phyloP scores from a whole-genome alignment of 2,113 vertebrate genomes.

The Chaetops frenatus region DNA sequence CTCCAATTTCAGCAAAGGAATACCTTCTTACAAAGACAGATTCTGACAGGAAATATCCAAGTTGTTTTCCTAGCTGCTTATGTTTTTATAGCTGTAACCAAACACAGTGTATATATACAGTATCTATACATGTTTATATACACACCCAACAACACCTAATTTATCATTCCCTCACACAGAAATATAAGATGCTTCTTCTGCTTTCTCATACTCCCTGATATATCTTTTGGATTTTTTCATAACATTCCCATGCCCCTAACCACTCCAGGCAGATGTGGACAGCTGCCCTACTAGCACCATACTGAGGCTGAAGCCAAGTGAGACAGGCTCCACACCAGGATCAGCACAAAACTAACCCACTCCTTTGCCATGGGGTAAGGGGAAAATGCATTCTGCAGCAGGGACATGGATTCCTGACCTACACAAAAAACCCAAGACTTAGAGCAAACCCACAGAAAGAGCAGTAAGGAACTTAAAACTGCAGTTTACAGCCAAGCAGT shows the following conservation, averaged over 20 bases:
- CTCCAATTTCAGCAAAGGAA: neutral
- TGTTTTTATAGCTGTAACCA: neutral
- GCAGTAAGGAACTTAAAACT: neutral
- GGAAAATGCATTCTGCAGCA: neutral
- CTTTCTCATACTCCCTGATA: neutral
- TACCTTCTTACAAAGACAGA: neutral
- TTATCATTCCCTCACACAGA: neutral
- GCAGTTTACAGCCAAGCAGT: neutral
- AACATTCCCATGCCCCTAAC: neutral
- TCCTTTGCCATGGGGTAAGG: neutral
- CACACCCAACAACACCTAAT: neutral
- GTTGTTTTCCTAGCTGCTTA: neutral
- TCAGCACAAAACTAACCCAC: neutral
- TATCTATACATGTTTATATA: neutral
- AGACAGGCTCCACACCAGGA: neutral
- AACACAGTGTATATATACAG: neutral
- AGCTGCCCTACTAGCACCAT: neutral
- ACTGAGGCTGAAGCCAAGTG: neutral
- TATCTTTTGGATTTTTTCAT: neutral
- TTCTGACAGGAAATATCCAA: neutral
- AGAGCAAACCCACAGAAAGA: neutral
- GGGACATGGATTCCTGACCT: neutral
- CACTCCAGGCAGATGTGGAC: neutral
- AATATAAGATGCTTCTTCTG: neutral
- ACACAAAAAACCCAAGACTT: neutral